Evolutionary conservation across 2,888 invertebrate genomes (phyloP).

Genomic region (Macrophya alboannulata): DNA sequence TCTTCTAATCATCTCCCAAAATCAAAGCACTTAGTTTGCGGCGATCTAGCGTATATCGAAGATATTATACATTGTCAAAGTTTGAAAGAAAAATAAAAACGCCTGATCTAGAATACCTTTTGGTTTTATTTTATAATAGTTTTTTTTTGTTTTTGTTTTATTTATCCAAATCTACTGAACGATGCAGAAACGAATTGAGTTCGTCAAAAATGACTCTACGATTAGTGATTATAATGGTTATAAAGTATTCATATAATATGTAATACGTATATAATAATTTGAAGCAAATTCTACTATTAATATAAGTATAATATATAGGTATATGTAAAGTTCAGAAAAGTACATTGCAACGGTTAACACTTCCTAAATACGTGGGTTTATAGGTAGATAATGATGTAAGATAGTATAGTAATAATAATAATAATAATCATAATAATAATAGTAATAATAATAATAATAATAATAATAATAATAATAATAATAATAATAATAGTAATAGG

Average conservation of each 20-base stretch:
- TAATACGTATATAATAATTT: constrained; percentile 57
- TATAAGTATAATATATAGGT: constrained; percentile 14
- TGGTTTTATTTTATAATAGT: constrained; percentile 23
- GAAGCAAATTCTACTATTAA: constrained; percentile 42
- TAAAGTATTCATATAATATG: constrained; percentile 26
- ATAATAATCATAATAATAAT: constrained; percentile 12
- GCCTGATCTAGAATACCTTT: constrained; percentile 16
- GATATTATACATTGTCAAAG: not conserved
- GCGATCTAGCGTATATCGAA: not conserved
- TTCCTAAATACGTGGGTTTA: constrained; percentile 51
- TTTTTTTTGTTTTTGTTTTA: constrained; percentile 57
- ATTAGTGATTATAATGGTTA: constrained; percentile 50
- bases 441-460: constrained; percentile 13
- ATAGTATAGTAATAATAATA: constrained; percentile 23
- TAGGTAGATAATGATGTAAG: constrained; percentile 20
- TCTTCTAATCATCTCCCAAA: not conserved
- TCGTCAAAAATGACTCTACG: constrained; percentile 55
- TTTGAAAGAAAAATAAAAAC: not conserved
- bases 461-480: constrained; percentile 18
- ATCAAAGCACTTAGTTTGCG: not conserved
- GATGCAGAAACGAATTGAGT: constrained; percentile 62
- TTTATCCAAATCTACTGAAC: constrained; percentile 63
- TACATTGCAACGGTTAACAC: constrained; percentile 32
- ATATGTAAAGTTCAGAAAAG: constrained; percentile 21
- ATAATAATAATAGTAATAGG: not conserved